phyloP scores from a whole-genome alignment of 2,797 vertebrate species.

The Falco columbarius region DNA sequence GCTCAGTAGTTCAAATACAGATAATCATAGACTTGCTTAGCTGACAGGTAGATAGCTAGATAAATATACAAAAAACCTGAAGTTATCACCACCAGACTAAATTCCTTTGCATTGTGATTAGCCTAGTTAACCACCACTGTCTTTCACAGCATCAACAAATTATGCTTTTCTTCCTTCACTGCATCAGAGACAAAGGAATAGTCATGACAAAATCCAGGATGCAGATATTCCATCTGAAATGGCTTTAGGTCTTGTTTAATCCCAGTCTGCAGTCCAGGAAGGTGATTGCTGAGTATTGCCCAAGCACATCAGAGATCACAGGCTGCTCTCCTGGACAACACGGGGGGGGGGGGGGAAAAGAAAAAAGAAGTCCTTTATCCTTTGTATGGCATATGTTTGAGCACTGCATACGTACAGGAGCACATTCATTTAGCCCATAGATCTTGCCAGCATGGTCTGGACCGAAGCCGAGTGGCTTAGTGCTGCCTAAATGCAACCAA shows the following conservation, averaged over 20 bases:
- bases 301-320: neutral
- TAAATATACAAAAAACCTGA: neutral
- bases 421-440: neutral
- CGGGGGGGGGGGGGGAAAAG: too few species aligned
- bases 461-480: neutral
- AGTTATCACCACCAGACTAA: neutral
- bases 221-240: neutral
- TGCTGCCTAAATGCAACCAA: neutral
- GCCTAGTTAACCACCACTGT: neutral
- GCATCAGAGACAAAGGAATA: neutral
- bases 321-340: neutral
- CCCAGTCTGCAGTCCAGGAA: neutral
- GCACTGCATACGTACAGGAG: neutral
- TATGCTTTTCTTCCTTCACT: neutral
- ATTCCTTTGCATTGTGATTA: neutral
- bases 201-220: neutral
- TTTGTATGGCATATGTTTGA: neutral
- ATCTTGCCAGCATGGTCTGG: neutral
- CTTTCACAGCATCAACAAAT: neutral
- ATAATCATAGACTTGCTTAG: neutral
- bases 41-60: neutral
- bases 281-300: neutral
- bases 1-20: neutral
- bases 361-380: neutral
- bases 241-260: neutral